These are phyloP conservation scores for Ispidina picta DNA, from an alignment of 2,797 vertebrate species.

Conservation along the genomic window DNA sequence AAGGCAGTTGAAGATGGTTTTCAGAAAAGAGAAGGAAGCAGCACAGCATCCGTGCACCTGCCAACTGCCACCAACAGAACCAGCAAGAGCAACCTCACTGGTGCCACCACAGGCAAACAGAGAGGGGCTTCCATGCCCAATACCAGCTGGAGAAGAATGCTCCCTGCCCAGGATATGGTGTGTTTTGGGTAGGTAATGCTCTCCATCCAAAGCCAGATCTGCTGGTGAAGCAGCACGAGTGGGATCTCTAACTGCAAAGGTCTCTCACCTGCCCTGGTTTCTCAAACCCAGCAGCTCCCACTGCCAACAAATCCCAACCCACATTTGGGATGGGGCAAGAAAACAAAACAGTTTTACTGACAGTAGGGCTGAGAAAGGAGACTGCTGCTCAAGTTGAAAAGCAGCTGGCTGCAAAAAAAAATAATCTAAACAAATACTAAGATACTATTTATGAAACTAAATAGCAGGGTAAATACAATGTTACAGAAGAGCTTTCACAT, in stretches of 20 bases:
- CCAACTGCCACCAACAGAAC: not conserved
- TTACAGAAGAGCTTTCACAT: not conserved
- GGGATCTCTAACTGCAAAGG: not conserved
- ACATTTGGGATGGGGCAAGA: not conserved
- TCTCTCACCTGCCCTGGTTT: not conserved
- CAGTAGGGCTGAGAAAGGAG: not conserved
- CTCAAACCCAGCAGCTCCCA: not conserved
- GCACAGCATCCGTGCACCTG: fast-evolving
- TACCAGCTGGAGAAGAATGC: not conserved
- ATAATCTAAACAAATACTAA: not conserved
- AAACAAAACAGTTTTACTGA: not conserved
- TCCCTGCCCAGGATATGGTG: not conserved
- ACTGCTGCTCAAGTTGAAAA: not conserved
- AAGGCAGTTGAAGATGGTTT: not conserved
- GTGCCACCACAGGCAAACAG: not conserved
- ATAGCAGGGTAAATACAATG: not conserved
- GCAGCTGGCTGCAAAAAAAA: not conserved
- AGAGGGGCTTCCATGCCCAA: not conserved
- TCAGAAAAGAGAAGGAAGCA: not conserved
- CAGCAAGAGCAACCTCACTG: not conserved
- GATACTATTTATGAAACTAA: not conserved
- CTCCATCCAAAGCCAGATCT: not conserved
- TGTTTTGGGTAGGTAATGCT: not conserved
- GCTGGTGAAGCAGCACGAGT: fast-evolving
- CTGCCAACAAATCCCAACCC: not conserved